These are phyloP conservation scores for Luscinia luscinia DNA, from an alignment of 2,797 vertebrate species.

Conservation along the genomic window DNA sequence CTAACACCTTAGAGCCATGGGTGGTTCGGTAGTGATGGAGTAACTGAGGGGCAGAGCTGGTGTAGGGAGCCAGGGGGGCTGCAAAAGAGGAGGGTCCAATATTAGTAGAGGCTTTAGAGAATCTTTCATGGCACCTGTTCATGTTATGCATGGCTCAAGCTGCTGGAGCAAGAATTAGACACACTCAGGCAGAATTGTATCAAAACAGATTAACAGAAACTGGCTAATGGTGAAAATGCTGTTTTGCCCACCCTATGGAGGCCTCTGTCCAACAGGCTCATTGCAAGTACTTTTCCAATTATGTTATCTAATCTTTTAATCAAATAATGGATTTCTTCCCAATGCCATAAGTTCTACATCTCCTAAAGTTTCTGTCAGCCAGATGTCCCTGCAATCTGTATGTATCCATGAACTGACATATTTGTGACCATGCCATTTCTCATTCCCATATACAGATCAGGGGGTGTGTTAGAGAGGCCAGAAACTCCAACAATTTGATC, in stretches of 20 bases:
- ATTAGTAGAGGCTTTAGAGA: not conserved
- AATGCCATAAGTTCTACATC: conserved; percentile 24
- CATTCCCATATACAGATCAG: not conserved
- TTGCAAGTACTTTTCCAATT: conserved; percentile 55
- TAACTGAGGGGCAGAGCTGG: not conserved
- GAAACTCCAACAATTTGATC: conserved; percentile 34
- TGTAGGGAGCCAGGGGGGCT: not conserved
- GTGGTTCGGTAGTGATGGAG: not conserved
- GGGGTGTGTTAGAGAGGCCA: not conserved
- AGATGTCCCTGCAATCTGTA: conserved; percentile 78
- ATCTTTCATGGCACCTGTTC: not conserved
- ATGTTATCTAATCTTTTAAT: conserved; percentile 70
- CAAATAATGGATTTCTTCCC: conserved; percentile 53
- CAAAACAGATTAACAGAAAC: conserved; percentile 65
- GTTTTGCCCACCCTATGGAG: not conserved
- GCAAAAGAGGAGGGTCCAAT: not conserved
- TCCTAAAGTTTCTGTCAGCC: conserved; percentile 54
- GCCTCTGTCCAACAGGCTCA: conserved; percentile 27
- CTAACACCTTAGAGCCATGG: fast-evolving
- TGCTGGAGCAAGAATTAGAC: conserved; percentile 33
- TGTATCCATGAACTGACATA: conserved; percentile 29
- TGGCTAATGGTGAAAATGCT: conserved; percentile 43
- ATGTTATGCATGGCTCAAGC: not conserved
- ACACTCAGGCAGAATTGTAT: conserved; percentile 56
- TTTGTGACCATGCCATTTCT: conserved; percentile 44